Percentiles rank a stretch among this genome's conserved stretches.
Evolutionary conservation across 2,888 invertebrate genomes (phyloP).

Genomic region (Acanthosepion pharaonis): DNA sequence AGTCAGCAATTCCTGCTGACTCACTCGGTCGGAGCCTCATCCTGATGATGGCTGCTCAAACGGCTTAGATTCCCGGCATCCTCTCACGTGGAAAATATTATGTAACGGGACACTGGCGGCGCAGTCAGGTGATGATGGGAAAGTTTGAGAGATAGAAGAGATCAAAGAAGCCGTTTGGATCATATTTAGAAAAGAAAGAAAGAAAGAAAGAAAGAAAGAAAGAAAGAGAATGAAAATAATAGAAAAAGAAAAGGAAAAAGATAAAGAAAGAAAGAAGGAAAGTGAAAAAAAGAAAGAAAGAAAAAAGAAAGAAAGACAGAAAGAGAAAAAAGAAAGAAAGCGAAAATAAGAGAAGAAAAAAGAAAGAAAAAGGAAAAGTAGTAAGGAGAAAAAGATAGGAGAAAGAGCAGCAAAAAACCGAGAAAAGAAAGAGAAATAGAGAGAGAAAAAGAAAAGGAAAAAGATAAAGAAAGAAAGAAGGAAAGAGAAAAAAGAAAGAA

Average conservation of each 20-base stretch:
- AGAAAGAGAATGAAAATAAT: no score
- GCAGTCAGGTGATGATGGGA: background rate
- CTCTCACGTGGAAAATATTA: background rate
- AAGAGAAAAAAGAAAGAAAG: no score
- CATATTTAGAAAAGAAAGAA: background rate
- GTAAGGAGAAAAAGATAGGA: no score
- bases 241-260: no score
- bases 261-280: no score
- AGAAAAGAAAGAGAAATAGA: no score
- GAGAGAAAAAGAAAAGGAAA: no score
- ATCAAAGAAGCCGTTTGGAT: background rate
- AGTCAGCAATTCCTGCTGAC: background rate
- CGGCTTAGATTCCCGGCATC: background rate
- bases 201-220: background rate
- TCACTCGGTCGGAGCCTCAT: background rate
- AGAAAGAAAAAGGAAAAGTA: no score
- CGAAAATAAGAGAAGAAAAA: no score
- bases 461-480: no score
- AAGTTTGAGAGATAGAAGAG: background rate
- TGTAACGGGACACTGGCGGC: background rate
- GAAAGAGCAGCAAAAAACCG: no score
- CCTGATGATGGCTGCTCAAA: background rate
- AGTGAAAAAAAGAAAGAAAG: background rate
- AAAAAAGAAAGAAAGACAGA: background rate
- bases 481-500: background rate